These are phyloP conservation scores for Hormaphis cornu DNA, from an alignment of 1,140 invertebrate genomes.

Conservation along the genomic window DNA sequence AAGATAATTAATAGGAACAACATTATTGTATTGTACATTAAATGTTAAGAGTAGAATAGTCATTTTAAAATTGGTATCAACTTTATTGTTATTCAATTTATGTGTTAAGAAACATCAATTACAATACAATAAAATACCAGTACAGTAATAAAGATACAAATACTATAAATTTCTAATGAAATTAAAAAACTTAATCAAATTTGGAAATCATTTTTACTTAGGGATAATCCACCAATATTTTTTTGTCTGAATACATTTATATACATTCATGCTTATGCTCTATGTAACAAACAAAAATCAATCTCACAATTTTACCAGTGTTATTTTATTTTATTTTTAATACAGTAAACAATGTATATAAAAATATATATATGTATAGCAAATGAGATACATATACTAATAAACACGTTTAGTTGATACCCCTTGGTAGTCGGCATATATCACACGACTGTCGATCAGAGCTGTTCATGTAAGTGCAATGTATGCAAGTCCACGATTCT, in stretches of 20 bases:
- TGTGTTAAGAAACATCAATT: conserved; percentile 13
- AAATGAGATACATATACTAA: neutral
- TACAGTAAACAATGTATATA: conserved; percentile 23
- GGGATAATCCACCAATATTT: neutral
- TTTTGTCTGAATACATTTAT: neutral
- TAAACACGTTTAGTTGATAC: conserved; percentile 34
- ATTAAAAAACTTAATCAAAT: conserved; percentile 6
- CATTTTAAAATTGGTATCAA: conserved; percentile 1
- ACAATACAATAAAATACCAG: conserved; percentile 12
- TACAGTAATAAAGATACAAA: conserved; percentile 13
- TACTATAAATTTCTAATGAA: conserved; percentile 13
- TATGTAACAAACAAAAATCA: neutral
- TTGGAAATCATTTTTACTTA: neutral
- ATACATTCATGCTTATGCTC: neutral
- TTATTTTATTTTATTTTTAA: conserved; percentile 15
- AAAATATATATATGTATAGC: conserved; percentile 6
- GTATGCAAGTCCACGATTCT: conserved; percentile 74
- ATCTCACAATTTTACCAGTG: conserved; percentile 10
- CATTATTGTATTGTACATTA: neutral
- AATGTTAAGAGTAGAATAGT: neutral
- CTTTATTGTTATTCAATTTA: conserved; percentile 13
- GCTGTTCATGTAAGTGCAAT: conserved; percentile 87
- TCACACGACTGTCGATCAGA: conserved; percentile 66
- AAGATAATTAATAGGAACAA: neutral
- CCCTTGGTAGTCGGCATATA: conserved; percentile 83